Evolutionary conservation across 1,140 invertebrate genomes (phyloP), one percentile per base, ranked within the genome.

Genomic region (Drosophila busckii): DNA sequence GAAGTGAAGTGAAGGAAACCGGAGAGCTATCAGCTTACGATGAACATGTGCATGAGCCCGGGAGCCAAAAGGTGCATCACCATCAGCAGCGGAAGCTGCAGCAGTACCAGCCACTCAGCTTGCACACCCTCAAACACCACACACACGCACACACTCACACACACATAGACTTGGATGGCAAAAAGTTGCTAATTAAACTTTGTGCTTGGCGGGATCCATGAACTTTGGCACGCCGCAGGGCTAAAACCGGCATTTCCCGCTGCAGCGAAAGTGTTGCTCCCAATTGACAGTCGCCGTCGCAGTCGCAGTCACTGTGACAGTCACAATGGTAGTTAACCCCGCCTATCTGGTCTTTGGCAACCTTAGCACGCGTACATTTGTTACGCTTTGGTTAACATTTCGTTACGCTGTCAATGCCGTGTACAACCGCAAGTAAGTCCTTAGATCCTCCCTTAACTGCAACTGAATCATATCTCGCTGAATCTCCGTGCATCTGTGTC

Each of bases 131-230:
- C 59, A 32, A 22, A 32, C 15, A 17, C 9, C 26, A 46, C 26
- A 16, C n/a, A 32, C n/a, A n/a, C n/a, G n/a, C n/a, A 20, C 23
- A 12, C 6, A 10, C 10, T 5, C 44, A 35, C 26, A 53, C n/a
- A n/a, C n/a, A n/a, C n/a, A n/a, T n/a, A n/a, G n/a, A n/a, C n/a
- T n/a, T n/a, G n/a, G n/a, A n/a, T n/a, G n/a, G n/a, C n/a, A 71
- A 61, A 80, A 80, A 75, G 69, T 82, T 70, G 70, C 76, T 83
- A 82, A 82, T 82, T 82, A 82, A 82, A 83, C 49, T 82, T 82
- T 82, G 69, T 80, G 59, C 53, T 80, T 50, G 52, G 41, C 16
- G 46, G 15, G 28, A 48, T 15, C 50, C 58, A 16, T 67, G 73
- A 80, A 80, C 73, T 80, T 69, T 50, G 63, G 10, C 63, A 49